Conservation (phyloP, 1,140 invertebrate species). For the Cheumatopsyche charites region DNA sequence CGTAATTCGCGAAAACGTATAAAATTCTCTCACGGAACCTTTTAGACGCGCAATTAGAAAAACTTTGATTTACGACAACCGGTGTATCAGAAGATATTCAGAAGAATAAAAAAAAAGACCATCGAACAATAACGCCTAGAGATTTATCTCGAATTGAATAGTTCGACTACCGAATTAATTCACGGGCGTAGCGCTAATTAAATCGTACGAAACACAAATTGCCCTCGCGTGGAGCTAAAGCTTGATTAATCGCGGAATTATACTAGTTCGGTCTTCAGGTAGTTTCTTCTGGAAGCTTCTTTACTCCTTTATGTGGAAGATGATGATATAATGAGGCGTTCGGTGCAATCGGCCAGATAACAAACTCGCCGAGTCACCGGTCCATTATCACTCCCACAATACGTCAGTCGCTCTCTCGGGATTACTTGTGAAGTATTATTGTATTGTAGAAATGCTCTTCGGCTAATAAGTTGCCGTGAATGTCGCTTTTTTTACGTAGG, state of each 20-base stretch:
- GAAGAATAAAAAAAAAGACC: constrained; percentile 1
- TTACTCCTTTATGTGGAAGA: background rate
- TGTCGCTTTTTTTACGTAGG: too few species aligned
- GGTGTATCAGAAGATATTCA: background rate
- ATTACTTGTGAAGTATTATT: too few species aligned
- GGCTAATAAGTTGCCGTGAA: too few species aligned
- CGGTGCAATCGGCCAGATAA: constrained; percentile 19
- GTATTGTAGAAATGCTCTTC: too few species aligned
- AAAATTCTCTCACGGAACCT: too few species aligned
- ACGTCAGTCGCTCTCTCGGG: too few species aligned
- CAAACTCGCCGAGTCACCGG: constrained; percentile 12
- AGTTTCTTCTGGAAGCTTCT: too few species aligned
- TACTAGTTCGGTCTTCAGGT: constrained; percentile 8
- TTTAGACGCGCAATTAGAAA: background rate
- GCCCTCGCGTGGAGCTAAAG: background rate
- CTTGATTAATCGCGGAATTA: constrained; percentile 24
- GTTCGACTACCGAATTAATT: constrained; percentile 18
- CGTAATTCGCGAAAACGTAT: too few species aligned
- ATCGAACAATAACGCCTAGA: background rate
- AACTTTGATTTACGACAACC: constrained; percentile 6
- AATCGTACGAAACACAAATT: constrained; percentile 22
- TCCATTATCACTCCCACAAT: background rate
- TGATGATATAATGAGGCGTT: constrained; percentile 23
- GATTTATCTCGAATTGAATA: constrained; percentile 15
- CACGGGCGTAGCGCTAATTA: constrained; percentile 10